A percentile compares a stretch with the other conserved stretches of the same genome.
Conservation (phyloP, 2,888 invertebrate genomes). For the Siphlonurus alternatus region DNA sequence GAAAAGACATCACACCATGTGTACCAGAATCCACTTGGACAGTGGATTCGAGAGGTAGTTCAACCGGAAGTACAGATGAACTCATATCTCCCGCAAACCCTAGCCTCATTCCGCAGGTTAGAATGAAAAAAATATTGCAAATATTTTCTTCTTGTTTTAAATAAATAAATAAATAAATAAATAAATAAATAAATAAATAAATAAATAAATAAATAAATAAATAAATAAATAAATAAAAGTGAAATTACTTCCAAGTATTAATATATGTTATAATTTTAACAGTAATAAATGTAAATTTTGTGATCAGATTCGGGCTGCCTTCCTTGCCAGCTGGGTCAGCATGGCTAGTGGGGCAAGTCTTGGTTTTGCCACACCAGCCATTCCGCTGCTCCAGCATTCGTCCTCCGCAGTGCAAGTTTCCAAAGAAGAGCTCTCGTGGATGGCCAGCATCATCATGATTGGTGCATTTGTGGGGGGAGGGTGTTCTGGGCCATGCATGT, state of each 20-base stretch:
- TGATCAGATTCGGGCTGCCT: conserved; percentile 11
- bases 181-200: background rate
- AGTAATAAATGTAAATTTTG: too few species aligned
- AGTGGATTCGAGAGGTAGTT: background rate
- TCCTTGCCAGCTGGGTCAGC: conserved; percentile 13
- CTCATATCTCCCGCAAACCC: background rate
- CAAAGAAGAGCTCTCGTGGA: conserved; percentile 13
- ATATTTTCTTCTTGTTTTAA: background rate
- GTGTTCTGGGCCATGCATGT: conserved; percentile 12
- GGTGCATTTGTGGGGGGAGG: conserved; percentile 13
- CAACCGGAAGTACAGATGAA: background rate
- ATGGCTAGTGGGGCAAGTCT: conserved; percentile 14
- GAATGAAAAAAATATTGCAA: too few species aligned
- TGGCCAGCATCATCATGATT: conserved; percentile 13
- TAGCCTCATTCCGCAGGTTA: background rate
- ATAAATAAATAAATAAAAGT: background rate
- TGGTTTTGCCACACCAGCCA: conserved; percentile 13
- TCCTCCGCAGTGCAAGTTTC: conserved; percentile 8
- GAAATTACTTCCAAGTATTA: background rate
- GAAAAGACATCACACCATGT: background rate
- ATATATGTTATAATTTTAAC: background rate
- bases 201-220: background rate
- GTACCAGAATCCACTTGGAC: background rate
- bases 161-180: background rate
- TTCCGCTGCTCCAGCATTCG: conserved; percentile 11